Conservation (phyloP, 2,888 invertebrate species). For the Tenodera sinensis region DNA sequence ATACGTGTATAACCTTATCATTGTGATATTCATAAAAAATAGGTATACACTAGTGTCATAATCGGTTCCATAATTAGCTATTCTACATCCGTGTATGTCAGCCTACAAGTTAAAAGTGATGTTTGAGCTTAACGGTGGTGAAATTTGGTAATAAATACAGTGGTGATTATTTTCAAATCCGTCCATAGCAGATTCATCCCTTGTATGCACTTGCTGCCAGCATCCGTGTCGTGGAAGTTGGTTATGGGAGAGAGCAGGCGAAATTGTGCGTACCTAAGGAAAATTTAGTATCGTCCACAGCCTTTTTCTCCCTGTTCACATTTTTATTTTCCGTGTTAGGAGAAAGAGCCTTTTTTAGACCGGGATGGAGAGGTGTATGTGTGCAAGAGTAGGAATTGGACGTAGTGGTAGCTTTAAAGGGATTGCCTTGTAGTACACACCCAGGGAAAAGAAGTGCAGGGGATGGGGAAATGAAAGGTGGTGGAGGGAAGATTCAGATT, state of each 20-base stretch:
- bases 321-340: slow-evolving; percentile 18
- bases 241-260: not conserved
- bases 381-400: not conserved
- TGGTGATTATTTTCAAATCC: too few species aligned
- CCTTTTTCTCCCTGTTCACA: slow-evolving; percentile 11
- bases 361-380: slow-evolving; percentile 3
- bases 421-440: slow-evolving; percentile 12
- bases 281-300: slow-evolving; percentile 13
- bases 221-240: not conserved
- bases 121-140: too few species aligned
- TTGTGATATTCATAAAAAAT: too few species aligned
- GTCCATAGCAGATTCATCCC: too few species aligned
- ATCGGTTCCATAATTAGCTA: too few species aligned
- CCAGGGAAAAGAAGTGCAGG: slow-evolving; percentile 6
- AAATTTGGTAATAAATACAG: too few species aligned
- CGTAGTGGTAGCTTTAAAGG: slow-evolving; percentile 7
- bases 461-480: slow-evolving; percentile 1
- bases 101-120: too few species aligned
- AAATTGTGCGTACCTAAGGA: slow-evolving; percentile 1
- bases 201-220: not conserved
- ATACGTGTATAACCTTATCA: too few species aligned
- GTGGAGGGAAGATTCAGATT: slow-evolving; percentile 3
- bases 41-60: too few species aligned
- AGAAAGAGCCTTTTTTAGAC: not conserved
- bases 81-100: too few species aligned